Base-by-base conservation (phyloP, 2,888 invertebrate species). In the Sarcophaga caerulescens region DNA sequence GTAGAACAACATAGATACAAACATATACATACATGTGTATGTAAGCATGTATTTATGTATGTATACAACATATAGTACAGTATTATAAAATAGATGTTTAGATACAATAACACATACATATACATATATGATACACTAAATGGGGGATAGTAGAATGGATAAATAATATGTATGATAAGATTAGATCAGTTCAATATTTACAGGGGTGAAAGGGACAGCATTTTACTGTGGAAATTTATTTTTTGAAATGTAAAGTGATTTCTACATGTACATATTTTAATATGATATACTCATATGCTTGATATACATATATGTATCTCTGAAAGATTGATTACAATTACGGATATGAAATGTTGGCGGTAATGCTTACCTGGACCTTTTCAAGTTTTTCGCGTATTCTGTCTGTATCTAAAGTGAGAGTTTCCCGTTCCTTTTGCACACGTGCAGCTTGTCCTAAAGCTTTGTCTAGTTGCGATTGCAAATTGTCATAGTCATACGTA, bases 391-490 rank as follows among this genome's bases (percentile, higher is more conserved):
- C 98, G 89, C 96, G 95, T 91, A 97, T 95, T 89, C 98, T 95
- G 92, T 98, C 98, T 81, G 96, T 95, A 89, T 98, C 98, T 87
- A 97, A 92, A 90, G 97, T 96, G 44, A 97, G 95, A 4, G 96
- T 95, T 93, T 98, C 98, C 76, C 97, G 95, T 93, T 98, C 98
- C 93, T 98, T 98, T 93, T 98, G 98, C 91, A 98, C 95, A 80
- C 98, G 95, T 76, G 96, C 96, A 69, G 97, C 95, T 93, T 97
- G 97, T 21, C 97, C 97, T 87, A 98, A 94, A 59, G 97, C 96
- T 93, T 98, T 98, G 94, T 98, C 98, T 92, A 98, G 94, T 93
- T 98, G 98, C 70, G 97, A 96, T 92, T 98, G 98, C 87, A 97
- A 94, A 90, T 97, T 97, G 91, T 98, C 98, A 93, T 97, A 97